A percentile compares a stretch with the other conserved stretches of the same genome.
Evolutionary conservation across 1,140 invertebrate species (phyloP).

Genomic region (Cyclargus thomasi): DNA sequence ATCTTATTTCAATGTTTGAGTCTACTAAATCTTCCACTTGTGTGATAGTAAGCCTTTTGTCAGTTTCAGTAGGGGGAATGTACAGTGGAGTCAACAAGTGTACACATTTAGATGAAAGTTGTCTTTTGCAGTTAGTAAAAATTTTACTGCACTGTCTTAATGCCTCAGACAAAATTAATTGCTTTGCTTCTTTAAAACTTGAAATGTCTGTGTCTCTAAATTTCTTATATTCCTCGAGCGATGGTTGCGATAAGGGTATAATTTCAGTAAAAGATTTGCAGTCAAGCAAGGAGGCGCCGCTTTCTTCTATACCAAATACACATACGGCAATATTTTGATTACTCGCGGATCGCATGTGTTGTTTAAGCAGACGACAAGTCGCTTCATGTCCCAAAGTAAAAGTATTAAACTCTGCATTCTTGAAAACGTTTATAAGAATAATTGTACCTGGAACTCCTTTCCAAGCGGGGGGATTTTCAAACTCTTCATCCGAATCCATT

Average conservation of each 20-base stretch:
- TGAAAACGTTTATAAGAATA: conserved; percentile 53
- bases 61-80: conserved; percentile 38
- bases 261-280: conserved; percentile 47
- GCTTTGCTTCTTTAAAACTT: conserved; percentile 41
- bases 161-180: conserved; percentile 54
- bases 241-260: conserved; percentile 44
- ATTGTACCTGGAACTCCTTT: conserved; percentile 54
- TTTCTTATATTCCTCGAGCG: conserved; percentile 50
- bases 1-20: conserved; percentile 49
- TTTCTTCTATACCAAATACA: conserved; percentile 47
- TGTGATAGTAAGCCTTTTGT: conserved; percentile 47
- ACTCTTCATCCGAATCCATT: conserved; percentile 57
- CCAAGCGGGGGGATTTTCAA: conserved; percentile 37
- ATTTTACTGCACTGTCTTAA: conserved; percentile 59
- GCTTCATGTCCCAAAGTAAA: conserved; percentile 40
- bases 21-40: conserved; percentile 51
- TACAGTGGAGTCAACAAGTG: conserved; percentile 49
- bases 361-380: conserved; percentile 47
- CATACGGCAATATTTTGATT: conserved; percentile 47
- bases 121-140: conserved; percentile 60
- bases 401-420: conserved; percentile 34
- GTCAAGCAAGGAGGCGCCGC: conserved; percentile 34
- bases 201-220: conserved; percentile 39
- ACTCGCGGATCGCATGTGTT: conserved; percentile 44
- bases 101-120: conserved; percentile 46